Evolutionary conservation across 2,888 invertebrate species (phyloP), one percentile per base, ranked within the genome.

Genomic region (Drosophila koepferae): DNA sequence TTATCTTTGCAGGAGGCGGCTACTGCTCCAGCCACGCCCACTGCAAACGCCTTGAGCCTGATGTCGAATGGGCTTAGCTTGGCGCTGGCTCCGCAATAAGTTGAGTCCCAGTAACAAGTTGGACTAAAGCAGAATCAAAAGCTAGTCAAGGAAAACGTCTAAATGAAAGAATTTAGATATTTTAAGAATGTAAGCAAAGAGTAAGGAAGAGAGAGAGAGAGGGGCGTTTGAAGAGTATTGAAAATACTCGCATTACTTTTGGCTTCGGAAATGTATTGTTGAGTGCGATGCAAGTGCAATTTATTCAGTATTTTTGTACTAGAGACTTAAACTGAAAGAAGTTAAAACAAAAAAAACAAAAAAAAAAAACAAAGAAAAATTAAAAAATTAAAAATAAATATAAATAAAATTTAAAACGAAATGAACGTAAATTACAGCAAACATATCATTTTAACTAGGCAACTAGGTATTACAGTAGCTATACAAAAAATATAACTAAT

Each of bases 41-140:
- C 85, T 49, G 74, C 83, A 38, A 89, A 69, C 60, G 75, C 89
- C 14, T 77, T 91, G 66, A 90, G 91, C 70, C 82, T 93, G 81
- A 90, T 93, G 78, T 85, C 92, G 56, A 91, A 90, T 81, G 89
- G 91, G 49, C 83, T 93, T 76, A 86, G 91, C 67, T 86, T 93
- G 88, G 91, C 91, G 56, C 82, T 92, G 89, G 90, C 74, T 63
- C 92, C 73, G 68, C 91, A 80, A 85, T 89, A 91, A 74, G 82
- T 56, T 82, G 81, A 72, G 67, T 41, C 12, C 16, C 9, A 18
- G 9, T 12, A 31, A 46, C 1, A 75, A 80, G 63, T 8, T 20
- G 51, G 60, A 58, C 48, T 41, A 20, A 64, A 68, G 40, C 28
- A 44, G 41, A 74, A 77, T 73, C 73, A 73, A 77, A 77, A 69